These are phyloP conservation scores for Dryoscopus gambensis DNA, from an alignment of 2,113 vertebrate species.

Conservation along the genomic window DNA sequence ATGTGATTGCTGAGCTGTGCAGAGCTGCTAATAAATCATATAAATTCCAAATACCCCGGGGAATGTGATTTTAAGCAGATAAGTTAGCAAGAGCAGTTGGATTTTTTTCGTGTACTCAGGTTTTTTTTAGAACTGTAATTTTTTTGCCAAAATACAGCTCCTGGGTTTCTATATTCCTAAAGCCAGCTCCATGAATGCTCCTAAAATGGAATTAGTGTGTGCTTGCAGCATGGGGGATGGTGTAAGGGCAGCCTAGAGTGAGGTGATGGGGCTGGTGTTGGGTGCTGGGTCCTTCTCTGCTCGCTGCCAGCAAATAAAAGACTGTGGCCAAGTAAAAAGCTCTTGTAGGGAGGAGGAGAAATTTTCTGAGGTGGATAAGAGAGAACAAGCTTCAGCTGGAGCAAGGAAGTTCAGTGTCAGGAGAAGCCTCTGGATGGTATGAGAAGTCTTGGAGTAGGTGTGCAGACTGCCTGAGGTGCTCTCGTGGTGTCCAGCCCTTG, in stretches of 20 bases:
- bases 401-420: neutral
- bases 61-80: constrained; percentile 10
- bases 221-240: neutral
- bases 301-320: neutral
- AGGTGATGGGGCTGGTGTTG: neutral
- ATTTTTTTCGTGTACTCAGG: neutral
- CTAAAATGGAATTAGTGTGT: neutral
- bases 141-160: neutral
- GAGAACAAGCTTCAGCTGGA: neutral
- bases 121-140: neutral
- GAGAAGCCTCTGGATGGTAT: neutral
- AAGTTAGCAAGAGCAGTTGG: neutral
- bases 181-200: neutral
- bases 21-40: neutral
- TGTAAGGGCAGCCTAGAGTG: neutral
- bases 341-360: neutral
- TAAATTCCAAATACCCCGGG: neutral
- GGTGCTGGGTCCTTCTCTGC: neutral
- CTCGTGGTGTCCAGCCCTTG: rapidly evolving
- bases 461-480: neutral
- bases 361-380: neutral
- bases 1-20: neutral
- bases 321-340: neutral
- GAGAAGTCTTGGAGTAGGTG: neutral
- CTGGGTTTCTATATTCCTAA: neutral